Percentiles rank a stretch among this genome's conserved stretches.
Conservation (phyloP, 2,113 vertebrate genomes). For the Rhagologus leucostigma region DNA sequence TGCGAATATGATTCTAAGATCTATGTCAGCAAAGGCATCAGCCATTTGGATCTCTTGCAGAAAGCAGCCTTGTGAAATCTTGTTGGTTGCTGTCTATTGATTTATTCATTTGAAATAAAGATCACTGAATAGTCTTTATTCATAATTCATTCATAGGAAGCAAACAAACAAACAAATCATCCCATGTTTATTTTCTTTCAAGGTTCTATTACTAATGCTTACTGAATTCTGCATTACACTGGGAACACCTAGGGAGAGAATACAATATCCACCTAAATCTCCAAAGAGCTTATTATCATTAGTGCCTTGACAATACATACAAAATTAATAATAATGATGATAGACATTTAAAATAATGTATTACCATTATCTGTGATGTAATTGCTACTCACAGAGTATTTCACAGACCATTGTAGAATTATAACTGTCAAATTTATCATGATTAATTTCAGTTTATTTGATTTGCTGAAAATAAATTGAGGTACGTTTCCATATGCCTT, state of each 20-base stretch:
- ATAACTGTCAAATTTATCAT: slow-evolving; percentile 6
- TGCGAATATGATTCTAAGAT: not conserved
- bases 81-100: not conserved
- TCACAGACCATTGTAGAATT: slow-evolving; percentile 15
- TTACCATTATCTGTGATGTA: not conserved
- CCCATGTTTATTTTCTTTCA: not conserved
- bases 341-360: slow-evolving; percentile 9
- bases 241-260: not conserved
- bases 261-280: slow-evolving; percentile 7
- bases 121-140: not conserved
- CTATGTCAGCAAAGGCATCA: not conserved
- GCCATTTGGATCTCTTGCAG: not conserved
- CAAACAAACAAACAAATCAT: not conserved
- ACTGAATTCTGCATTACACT: not conserved
- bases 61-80: not conserved
- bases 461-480: slow-evolving; percentile 22
- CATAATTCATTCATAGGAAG: not conserved
- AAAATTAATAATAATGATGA: slow-evolving; percentile 37
- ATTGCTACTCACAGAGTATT: slow-evolving; percentile 22
- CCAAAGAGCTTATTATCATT: slow-evolving; percentile 17
- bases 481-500: not conserved
- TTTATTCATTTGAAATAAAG: not conserved
- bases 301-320: not conserved
- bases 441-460: slow-evolving; percentile 29
- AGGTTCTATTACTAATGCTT: not conserved